Evolutionary conservation across 2,888 invertebrate species (phyloP).

Genomic region (Plebejus argus): DNA sequence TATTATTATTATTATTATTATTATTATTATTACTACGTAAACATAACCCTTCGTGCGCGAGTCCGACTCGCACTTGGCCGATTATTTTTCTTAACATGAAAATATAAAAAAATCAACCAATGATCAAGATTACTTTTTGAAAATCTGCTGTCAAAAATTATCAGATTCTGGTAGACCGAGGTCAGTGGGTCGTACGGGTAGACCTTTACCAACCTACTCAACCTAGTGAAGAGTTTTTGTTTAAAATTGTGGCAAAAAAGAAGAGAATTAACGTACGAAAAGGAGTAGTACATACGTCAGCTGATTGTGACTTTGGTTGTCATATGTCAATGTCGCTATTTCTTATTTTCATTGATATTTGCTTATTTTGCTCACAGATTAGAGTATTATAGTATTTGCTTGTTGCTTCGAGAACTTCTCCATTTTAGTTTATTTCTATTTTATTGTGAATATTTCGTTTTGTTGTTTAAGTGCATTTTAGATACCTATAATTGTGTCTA

Average conservation of each 20-base stretch:
- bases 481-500: not conserved
- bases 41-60: no score
- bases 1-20: no score
- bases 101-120: no score
- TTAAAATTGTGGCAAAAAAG: not conserved
- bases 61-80: no score
- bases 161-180: no score
- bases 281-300: not conserved
- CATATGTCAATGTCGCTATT: not conserved
- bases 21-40: no score
- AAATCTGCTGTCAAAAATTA: no score
- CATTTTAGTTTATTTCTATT: constrained; percentile 5
- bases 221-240: not conserved
- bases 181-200: no score
- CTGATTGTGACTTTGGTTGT: not conserved
- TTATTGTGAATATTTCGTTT: not conserved
- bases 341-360: not conserved
- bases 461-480: not conserved
- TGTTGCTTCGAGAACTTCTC: constrained; percentile 10
- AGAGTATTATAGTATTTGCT: not conserved
- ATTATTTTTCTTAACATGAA: no score
- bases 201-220: no score
- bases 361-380: no score
- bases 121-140: no score
- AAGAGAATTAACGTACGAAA: not conserved